A percentile compares a stretch with the other conserved stretches of the same genome.
These are phyloP conservation scores for Indri indri DNA, from an alignment of 2,113 vertebrate genomes.

Conservation along the genomic window DNA sequence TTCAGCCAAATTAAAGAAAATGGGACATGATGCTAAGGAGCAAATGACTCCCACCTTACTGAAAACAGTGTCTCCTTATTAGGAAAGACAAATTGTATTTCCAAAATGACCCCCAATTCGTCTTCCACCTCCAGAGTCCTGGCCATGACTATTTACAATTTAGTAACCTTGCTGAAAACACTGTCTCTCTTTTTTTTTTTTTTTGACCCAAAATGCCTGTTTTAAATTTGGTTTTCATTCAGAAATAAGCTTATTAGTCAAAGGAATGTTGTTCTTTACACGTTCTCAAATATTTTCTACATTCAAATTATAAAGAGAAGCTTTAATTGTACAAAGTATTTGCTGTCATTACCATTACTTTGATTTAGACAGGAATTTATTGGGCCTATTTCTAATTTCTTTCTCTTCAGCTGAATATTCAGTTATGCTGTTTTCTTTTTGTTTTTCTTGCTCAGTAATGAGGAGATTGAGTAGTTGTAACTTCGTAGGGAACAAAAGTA, in stretches of 20 bases:
- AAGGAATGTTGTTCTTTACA: neutral
- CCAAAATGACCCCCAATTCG: neutral
- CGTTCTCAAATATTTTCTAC: neutral
- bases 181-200: neutral
- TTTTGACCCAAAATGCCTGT: neutral
- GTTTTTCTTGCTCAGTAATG: neutral
- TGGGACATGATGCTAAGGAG: neutral
- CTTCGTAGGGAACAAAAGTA: neutral
- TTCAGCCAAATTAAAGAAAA: neutral
- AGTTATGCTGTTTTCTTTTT: neutral
- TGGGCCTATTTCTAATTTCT: neutral
- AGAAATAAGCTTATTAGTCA: neutral
- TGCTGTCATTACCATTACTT: neutral
- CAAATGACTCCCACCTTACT: neutral
- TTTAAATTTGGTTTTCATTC: neutral
- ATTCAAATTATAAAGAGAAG: neutral
- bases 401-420: neutral
- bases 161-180: neutral
- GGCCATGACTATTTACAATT: neutral
- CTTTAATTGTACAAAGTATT: neutral
- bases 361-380: neutral
- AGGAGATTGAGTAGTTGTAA: neutral
- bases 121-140: neutral
- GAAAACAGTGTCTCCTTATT: neutral
- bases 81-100: neutral